phyloP scores from a whole-genome alignment of 2,797 vertebrate genomes.

The Onychomys torridus region DNA sequence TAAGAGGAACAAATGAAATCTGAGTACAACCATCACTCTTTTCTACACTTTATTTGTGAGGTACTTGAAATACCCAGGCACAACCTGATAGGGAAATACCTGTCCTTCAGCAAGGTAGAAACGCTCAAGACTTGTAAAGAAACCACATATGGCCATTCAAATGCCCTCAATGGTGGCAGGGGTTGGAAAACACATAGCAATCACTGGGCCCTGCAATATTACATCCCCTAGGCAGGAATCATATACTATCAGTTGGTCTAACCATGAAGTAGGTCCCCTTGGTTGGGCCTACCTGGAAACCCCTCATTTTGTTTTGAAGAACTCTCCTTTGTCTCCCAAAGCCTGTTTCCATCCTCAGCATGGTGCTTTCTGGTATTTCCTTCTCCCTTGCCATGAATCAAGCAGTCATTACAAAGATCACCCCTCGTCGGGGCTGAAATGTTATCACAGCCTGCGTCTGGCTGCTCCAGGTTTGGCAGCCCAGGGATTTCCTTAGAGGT shows the following conservation, averaged over 20 bases:
- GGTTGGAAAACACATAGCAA: not conserved
- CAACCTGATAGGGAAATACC: not conserved
- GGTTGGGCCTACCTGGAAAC: not conserved
- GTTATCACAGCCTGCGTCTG: conserved; percentile 24
- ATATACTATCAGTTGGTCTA: conserved; percentile 8
- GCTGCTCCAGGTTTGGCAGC: conserved; percentile 23
- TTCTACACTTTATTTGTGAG: too few species aligned
- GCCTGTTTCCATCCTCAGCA: not conserved
- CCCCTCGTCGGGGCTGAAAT: conserved; percentile 3
- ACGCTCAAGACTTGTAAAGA: not conserved
- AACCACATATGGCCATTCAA: not conserved
- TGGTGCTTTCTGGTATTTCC: not conserved
- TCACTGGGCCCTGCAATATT: not conserved
- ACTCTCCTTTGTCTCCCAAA: conserved; percentile 2
- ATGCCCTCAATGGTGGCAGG: not conserved
- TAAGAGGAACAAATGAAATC: not conserved
- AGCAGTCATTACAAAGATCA: not conserved
- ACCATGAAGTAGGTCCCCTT: not conserved
- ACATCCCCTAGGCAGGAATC: not conserved
- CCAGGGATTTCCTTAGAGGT: conserved; percentile 61
- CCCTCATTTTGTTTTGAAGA: not conserved
- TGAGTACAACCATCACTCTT: not conserved
- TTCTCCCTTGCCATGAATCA: conserved; percentile 19
- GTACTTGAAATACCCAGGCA: not conserved
- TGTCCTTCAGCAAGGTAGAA: not conserved